These are phyloP conservation scores for Mongoloraphidia duomilia DNA, from an alignment of 2,888 invertebrate species.

Conservation along the genomic window DNA sequence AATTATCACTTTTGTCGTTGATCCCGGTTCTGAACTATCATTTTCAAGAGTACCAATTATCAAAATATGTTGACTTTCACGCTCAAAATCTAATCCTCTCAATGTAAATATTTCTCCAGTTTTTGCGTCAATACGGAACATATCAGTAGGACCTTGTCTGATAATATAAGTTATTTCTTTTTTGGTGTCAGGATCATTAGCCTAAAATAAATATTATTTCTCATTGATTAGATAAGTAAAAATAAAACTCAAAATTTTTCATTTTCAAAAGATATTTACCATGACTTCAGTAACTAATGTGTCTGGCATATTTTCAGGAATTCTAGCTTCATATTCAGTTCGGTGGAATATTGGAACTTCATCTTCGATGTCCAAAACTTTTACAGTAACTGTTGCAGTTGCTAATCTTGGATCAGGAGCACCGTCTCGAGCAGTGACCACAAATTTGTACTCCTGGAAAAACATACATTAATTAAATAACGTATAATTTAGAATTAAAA, in stretches of 20 bases:
- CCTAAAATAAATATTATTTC: no score
- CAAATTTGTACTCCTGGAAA: slow-evolving; percentile 58
- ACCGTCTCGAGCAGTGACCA: slow-evolving; percentile 79
- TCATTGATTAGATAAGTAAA: no score
- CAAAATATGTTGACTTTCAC: slow-evolving; percentile 54
- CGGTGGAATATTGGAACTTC: slow-evolving; percentile 68
- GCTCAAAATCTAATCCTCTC: slow-evolving; percentile 65
- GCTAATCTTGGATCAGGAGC: slow-evolving; percentile 74
- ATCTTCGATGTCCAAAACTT: slow-evolving; percentile 67
- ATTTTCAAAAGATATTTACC: slow-evolving; percentile 31
- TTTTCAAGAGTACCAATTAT: slow-evolving; percentile 76
- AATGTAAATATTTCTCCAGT: slow-evolving; percentile 66
- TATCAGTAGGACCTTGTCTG: slow-evolving; percentile 62
- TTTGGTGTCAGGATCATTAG: slow-evolving; percentile 62
- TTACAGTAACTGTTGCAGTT: slow-evolving; percentile 72
- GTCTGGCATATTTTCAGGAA: slow-evolving; percentile 76
- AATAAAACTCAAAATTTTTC: background rate
- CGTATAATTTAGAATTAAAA: slow-evolving; percentile 1
- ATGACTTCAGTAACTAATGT: slow-evolving; percentile 63
- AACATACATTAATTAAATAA: background rate
- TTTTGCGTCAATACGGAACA: slow-evolving; percentile 70
- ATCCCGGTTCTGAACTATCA: slow-evolving; percentile 47
- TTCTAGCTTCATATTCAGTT: slow-evolving; percentile 55
- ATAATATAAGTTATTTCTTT: slow-evolving; percentile 74
- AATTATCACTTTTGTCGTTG: slow-evolving; percentile 59